Conservation (phyloP, 2,888 invertebrate genomes). For the Thera obeliscata region DNA sequence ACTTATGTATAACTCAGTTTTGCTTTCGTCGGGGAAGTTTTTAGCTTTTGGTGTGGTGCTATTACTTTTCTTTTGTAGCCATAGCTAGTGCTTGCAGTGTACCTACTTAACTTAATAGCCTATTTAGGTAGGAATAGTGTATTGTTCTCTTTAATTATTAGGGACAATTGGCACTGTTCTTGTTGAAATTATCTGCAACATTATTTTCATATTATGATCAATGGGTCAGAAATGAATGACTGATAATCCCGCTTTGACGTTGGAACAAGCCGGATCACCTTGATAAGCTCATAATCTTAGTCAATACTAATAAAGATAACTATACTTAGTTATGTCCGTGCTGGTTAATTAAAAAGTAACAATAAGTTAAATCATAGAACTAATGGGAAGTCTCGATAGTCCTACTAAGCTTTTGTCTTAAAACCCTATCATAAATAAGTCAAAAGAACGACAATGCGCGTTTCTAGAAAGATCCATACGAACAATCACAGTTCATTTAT, state of each 20-base stretch:
- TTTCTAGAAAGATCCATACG: conserved; percentile 8
- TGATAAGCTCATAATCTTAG: not conserved
- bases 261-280: not conserved
- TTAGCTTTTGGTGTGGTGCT: too few relatives aligned
- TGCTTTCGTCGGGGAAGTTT: too few relatives aligned
- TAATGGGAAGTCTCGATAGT: not conserved
- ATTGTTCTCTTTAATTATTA: too few relatives aligned
- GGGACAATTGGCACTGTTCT: not conserved
- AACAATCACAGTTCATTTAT: conserved; percentile 31
- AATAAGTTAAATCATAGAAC: too few relatives aligned
- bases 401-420: not conserved
- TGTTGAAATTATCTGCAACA: not conserved
- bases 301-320: too few relatives aligned
- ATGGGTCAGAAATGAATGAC: not conserved
- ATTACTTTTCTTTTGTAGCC: too few relatives aligned
- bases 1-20: too few relatives aligned
- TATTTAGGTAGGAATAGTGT: too few relatives aligned
- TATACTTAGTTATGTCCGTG: too few relatives aligned
- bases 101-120: too few relatives aligned
- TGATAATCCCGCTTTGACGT: not conserved
- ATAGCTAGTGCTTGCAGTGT: too few relatives aligned
- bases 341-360: too few relatives aligned
- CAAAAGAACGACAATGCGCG: conserved; percentile 11
- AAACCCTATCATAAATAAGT: not conserved
- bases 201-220: not conserved